Evolutionary conservation across 2,888 invertebrate genomes (phyloP).

Genomic region (Meandrusa payeni): DNA sequence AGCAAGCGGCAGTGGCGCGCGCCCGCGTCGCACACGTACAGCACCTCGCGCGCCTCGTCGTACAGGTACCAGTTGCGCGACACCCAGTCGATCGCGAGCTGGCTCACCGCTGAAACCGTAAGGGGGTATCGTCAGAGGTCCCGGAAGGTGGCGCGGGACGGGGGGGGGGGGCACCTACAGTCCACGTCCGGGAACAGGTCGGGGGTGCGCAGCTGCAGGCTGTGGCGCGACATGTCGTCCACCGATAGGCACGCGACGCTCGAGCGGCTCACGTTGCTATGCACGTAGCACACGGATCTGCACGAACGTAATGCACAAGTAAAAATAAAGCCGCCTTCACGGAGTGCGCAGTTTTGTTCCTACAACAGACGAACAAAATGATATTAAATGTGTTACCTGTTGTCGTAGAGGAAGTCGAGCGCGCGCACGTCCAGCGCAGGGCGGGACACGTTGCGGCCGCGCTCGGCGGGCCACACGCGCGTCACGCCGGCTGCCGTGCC

Average conservation of each 20-base stretch:
- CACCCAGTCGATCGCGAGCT: constrained; percentile 91
- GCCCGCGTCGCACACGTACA: constrained; percentile 85
- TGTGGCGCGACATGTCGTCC: constrained; percentile 81
- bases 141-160: too few relatives aligned
- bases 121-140: too few relatives aligned
- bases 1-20: constrained; percentile 85
- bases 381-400: too few relatives aligned
- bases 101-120: constrained; percentile 88
- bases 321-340: too few relatives aligned
- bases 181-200: constrained; percentile 83
- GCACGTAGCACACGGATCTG: constrained; percentile 86
- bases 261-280: constrained; percentile 79
- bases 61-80: constrained; percentile 93
- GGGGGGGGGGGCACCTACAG: constrained; percentile 72
- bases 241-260: constrained; percentile 84
- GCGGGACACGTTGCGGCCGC: constrained; percentile 36
- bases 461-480: constrained; percentile 77
- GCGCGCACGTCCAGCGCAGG: constrained; percentile 64
- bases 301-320: too few relatives aligned
- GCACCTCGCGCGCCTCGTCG: constrained; percentile 84
- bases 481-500: constrained; percentile 84
- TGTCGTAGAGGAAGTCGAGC: constrained; percentile 58
- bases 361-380: too few relatives aligned
- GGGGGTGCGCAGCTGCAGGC: constrained; percentile 78
- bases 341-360: too few relatives aligned